These are phyloP conservation scores for Ophion ellenae DNA, from an alignment of 2,888 invertebrate species.

Conservation along the genomic window DNA sequence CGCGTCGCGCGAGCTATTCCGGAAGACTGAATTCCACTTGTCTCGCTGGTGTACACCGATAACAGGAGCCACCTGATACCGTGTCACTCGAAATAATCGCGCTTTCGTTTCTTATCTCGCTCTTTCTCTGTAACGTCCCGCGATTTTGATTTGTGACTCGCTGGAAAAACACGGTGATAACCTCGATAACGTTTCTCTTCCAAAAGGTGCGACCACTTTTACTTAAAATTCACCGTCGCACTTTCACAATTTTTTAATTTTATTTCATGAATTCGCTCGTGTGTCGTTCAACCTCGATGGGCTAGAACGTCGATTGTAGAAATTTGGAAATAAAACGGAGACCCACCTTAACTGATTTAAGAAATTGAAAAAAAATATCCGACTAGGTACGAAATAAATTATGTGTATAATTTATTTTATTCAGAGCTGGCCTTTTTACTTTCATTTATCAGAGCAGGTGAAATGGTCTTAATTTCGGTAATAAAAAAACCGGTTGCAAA, in stretches of 20 bases:
- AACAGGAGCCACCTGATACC: conserved; percentile 45
- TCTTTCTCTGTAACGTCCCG: conserved; percentile 42
- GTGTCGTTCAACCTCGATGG: too few species aligned
- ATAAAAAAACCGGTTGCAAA: too few species aligned
- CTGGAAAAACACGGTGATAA: neutral
- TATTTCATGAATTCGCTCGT: neutral
- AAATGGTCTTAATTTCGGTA: too few species aligned
- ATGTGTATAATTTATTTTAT: too few species aligned
- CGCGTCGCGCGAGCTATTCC: conserved; percentile 26
- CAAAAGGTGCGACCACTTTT: neutral
- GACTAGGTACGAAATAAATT: too few species aligned
- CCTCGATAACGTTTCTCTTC: conserved; percentile 2
- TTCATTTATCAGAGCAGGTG: too few species aligned
- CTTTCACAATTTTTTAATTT: neutral
- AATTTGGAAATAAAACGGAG: too few species aligned
- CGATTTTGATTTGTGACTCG: conserved; percentile 38
- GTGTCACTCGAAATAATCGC: conserved; percentile 53
- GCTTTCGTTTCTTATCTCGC: conserved; percentile 50
- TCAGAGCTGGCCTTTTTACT: too few species aligned
- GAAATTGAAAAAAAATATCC: too few species aligned
- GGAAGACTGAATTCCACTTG: conserved; percentile 48
- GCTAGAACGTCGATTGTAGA: too few species aligned
- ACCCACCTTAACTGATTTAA: too few species aligned
- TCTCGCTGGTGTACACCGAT: conserved; percentile 18
- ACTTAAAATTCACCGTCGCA: neutral